These are phyloP conservation scores for Rattus norvegicus DNA, from an alignment of 2,113 vertebrate genomes.

Conservation along the genomic window GRCr8 NC_086028.1:8127501-8128000, in stretches of 20 bases:
- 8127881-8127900: neutral
- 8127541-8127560: neutral
- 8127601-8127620: neutral
- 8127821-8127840: neutral
- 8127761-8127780: neutral
- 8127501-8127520: neutral
- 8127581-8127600: neutral
- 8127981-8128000: neutral
- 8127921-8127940: neutral
- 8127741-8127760: neutral
- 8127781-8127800: neutral
- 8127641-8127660: no score
- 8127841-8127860: neutral
- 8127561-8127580: neutral
- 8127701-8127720: neutral
- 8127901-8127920: neutral
- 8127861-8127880: neutral
- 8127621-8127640: neutral
- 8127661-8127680: neutral
- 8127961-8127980: neutral
- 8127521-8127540: neutral
- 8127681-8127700: neutral
- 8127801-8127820: neutral
- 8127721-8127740: neutral
- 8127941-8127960: neutral